phyloP scores from a whole-genome alignment of 2,797 vertebrate genomes.

The Mormyrus proboscirostris region DNA sequence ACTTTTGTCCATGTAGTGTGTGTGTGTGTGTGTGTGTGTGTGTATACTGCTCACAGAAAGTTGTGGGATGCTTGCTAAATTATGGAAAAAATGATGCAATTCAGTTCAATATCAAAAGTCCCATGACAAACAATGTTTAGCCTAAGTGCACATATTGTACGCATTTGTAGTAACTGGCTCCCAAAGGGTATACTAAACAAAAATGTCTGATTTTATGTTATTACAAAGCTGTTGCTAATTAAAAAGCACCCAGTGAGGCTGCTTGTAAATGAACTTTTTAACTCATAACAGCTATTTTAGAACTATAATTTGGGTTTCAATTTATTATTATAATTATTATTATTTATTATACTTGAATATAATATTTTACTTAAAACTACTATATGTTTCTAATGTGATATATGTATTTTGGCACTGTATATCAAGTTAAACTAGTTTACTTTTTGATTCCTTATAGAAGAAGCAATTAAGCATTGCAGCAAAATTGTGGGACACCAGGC shows the following conservation, averaged over 20 bases:
- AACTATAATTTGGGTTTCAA: background rate
- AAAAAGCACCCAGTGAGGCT: background rate
- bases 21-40: background rate
- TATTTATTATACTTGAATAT: background rate
- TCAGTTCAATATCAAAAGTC: background rate
- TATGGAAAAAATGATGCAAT: background rate
- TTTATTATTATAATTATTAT: background rate
- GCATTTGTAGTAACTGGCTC: background rate
- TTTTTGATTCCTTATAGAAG: background rate
- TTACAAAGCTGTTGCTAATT: background rate
- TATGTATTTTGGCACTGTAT: background rate
- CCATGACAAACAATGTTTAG: background rate
- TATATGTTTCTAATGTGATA: background rate
- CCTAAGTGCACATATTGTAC: background rate
- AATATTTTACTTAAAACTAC: background rate
- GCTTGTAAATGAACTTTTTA: background rate
- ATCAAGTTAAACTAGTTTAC: background rate
- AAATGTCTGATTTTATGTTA: background rate
- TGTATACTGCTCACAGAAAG: background rate
- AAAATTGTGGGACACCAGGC: background rate
- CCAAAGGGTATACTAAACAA: background rate
- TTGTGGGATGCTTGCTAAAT: background rate
- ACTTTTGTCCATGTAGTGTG: too few species aligned
- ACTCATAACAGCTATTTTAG: background rate
- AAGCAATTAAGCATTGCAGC: background rate